A percentile compares a stretch with the other conserved stretches of the same genome.
Conservation (phyloP, 2,888 invertebrate genomes). For the Pocota personata region DNA sequence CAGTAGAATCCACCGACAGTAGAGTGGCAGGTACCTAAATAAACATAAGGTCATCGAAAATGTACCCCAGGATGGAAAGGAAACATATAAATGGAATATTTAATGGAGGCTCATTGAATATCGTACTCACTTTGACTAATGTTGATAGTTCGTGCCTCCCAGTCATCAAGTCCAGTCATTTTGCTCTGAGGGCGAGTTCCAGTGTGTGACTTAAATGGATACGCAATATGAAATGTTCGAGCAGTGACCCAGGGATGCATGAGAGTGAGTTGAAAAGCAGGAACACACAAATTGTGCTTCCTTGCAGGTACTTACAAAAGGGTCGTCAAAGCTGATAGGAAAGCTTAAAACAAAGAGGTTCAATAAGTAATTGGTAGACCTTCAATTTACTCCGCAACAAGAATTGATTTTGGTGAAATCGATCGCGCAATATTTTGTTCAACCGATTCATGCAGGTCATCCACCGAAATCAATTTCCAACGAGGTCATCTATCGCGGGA, state of each 20-base stretch:
- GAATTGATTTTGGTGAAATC: too few relatives aligned
- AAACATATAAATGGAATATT: not conserved
- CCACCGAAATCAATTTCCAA: too few relatives aligned
- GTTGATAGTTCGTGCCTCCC: conserved; percentile 30
- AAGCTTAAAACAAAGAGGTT: too few relatives aligned
- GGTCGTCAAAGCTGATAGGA: not conserved
- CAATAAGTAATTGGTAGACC: too few relatives aligned
- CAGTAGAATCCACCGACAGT: too few relatives aligned
- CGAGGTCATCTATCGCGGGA: too few relatives aligned
- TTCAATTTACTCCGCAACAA: too few relatives aligned
- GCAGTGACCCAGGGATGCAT: conserved; percentile 7
- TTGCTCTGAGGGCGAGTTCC: not conserved
- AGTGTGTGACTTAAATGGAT: conserved; percentile 16
- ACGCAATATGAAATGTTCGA: conserved; percentile 9
- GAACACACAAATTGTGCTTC: not conserved
- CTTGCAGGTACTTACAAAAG: not conserved
- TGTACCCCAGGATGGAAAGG: not conserved
- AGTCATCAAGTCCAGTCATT: conserved; percentile 29
- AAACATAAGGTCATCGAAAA: not conserved
- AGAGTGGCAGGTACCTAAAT: not conserved
- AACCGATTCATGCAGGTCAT: too few relatives aligned
- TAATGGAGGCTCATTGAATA: not conserved
- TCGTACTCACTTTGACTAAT: conserved; percentile 28
- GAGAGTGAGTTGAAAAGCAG: not conserved
- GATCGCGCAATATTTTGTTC: too few relatives aligned